Conservation (phyloP, 2,113 vertebrate species). For the Rattus rattus region DNA sequence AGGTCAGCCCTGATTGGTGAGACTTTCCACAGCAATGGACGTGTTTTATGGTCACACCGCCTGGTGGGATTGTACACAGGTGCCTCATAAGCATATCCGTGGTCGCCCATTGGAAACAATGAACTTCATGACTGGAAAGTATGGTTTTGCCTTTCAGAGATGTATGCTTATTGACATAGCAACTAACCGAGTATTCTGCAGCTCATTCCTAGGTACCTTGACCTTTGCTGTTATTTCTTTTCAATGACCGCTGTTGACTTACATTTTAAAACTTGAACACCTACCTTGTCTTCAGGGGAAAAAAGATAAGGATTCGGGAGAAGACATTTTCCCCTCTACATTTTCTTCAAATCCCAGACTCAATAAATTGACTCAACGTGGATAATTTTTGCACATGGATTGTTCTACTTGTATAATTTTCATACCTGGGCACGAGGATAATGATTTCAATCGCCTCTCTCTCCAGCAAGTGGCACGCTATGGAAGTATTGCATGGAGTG, state of each 20-base stretch:
- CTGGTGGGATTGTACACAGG: neutral
- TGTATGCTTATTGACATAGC: constrained; percentile 4
- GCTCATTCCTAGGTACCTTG: neutral
- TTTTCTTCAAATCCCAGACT: neutral
- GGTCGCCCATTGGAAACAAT: neutral
- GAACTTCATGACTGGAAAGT: neutral
- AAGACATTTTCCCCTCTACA: neutral
- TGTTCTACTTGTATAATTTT: neutral
- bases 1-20: neutral
- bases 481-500: neutral
- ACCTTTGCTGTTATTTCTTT: neutral
- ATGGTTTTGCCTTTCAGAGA: neutral
- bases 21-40: neutral
- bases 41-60: neutral
- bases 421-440: neutral
- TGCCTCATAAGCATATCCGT: neutral
- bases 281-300: neutral
- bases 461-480: neutral
- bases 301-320: neutral
- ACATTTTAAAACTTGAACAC: neutral
- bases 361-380: neutral
- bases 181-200: neutral
- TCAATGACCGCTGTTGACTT: neutral
- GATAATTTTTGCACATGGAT: neutral
- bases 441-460: neutral